Conservation (phyloP, 2,797 vertebrate species). For the Parambassis ranga region DNA sequence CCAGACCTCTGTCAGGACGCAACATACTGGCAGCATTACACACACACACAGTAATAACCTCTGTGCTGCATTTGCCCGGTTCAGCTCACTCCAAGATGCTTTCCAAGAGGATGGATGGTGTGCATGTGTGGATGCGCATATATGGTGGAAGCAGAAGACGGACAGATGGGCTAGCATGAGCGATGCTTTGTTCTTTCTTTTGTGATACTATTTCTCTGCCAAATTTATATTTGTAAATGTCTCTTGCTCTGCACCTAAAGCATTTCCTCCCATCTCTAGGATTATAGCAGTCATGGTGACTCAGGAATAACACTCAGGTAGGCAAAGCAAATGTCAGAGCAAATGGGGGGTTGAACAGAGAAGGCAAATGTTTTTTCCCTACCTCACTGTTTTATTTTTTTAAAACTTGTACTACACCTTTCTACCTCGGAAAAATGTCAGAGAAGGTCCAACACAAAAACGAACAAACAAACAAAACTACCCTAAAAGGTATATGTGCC, state of each 20-base stretch:
- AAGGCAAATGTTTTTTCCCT: constrained; percentile 5
- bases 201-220: no score
- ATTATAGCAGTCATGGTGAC: constrained; percentile 17
- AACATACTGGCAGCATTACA: constrained; percentile 2
- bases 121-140: constrained; percentile 10
- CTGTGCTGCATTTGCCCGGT: constrained; percentile 18
- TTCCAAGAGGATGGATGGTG: constrained; percentile 17
- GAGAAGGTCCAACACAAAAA: no score
- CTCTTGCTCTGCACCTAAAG: no score
- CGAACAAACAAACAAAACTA: no score
- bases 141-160: background rate
- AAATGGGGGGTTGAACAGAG: constrained; percentile 38
- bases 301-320: constrained; percentile 51
- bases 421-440: no score
- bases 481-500: no score
- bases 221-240: no score
- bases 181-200: background rate
- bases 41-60: constrained; percentile 8
- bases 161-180: background rate
- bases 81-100: background rate
- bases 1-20: constrained; percentile 37
- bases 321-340: constrained; percentile 59
- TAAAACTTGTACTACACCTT: constrained; percentile 2
- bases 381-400: constrained; percentile 1
- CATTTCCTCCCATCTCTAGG: background rate